phyloP scores from a whole-genome alignment of 2,888 invertebrate species.

The Aspidiotus destructor region DNA sequence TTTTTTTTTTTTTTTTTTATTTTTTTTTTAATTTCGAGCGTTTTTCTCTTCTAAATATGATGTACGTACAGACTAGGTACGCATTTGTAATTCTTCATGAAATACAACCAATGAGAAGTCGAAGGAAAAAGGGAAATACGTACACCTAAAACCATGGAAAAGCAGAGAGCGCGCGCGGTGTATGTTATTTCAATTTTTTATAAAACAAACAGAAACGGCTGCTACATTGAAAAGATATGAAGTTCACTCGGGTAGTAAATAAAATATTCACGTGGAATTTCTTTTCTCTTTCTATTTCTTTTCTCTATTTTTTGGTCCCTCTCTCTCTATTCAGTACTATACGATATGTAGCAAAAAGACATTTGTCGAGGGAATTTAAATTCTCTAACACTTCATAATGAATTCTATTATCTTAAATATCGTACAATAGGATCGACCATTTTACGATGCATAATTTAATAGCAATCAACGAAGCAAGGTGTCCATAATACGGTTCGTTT shows the following conservation, averaged over 20 bases:
- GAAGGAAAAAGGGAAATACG: not conserved
- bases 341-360: not conserved
- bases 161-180: not conserved
- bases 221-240: conserved; percentile 24
- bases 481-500: conserved; percentile 9
- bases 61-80: too few relatives aligned
- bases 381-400: conserved; percentile 29
- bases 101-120: too few relatives aligned
- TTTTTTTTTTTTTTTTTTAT: too few relatives aligned
- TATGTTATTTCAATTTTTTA: conserved; percentile 29
- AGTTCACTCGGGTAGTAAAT: conserved; percentile 11
- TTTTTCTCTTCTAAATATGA: too few relatives aligned
- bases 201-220: conserved; percentile 22
- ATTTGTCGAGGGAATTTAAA: conserved; percentile 27
- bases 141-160: too few relatives aligned
- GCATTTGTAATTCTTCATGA: too few relatives aligned
- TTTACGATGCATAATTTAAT: conserved; percentile 27
- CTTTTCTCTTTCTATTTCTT: conserved; percentile 9
- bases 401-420: conserved; percentile 30
- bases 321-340: too few relatives aligned
- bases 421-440: conserved; percentile 23
- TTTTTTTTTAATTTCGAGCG: too few relatives aligned
- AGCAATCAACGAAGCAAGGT: conserved; percentile 25
- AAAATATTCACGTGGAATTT: conserved; percentile 25
- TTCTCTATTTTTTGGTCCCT: too few relatives aligned